Evolutionary conservation across 1,140 invertebrate genomes (phyloP).

Genomic region (Bradynema listronoti): DNA sequence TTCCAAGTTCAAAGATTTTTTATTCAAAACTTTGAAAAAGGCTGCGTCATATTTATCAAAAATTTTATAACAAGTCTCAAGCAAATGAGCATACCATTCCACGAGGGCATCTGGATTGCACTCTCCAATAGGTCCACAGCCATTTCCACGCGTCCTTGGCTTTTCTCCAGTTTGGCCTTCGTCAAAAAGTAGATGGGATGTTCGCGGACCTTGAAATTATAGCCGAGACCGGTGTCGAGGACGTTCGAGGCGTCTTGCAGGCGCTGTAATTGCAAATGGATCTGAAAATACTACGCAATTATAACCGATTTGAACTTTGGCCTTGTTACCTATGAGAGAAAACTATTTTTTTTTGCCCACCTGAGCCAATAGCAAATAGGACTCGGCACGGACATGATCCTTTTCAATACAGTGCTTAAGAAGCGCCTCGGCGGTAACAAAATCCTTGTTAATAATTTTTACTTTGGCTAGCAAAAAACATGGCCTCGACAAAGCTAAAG

Average conservation of each 20-base stretch:
- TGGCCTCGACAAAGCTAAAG: constrained; percentile 64
- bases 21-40: constrained; percentile 12
- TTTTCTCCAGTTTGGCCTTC: constrained; percentile 73
- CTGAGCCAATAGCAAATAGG: constrained; percentile 78
- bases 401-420: constrained; percentile 70
- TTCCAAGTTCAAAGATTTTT: constrained; percentile 3
- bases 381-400: constrained; percentile 72
- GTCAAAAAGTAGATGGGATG: constrained; percentile 82
- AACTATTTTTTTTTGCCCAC: constrained; percentile 35
- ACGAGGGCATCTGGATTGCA: constrained; percentile 65
- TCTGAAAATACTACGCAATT: constrained; percentile 10
- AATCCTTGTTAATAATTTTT: constrained; percentile 72
- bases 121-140: constrained; percentile 71
- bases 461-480: constrained; percentile 72
- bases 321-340: background rate
- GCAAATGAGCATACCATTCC: constrained; percentile 21
- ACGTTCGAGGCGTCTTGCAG: constrained; percentile 45
- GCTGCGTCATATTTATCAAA: no score
- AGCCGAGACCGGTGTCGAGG: constrained; percentile 44
- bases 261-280: constrained; percentile 39
- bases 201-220: constrained; percentile 73
- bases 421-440: constrained; percentile 65
- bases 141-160: constrained; percentile 68
- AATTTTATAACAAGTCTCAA: constrained; percentile 17
- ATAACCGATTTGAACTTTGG: background rate